Evolutionary conservation across 2,888 invertebrate species (phyloP).

Genomic region (Monopis laevigella): DNA sequence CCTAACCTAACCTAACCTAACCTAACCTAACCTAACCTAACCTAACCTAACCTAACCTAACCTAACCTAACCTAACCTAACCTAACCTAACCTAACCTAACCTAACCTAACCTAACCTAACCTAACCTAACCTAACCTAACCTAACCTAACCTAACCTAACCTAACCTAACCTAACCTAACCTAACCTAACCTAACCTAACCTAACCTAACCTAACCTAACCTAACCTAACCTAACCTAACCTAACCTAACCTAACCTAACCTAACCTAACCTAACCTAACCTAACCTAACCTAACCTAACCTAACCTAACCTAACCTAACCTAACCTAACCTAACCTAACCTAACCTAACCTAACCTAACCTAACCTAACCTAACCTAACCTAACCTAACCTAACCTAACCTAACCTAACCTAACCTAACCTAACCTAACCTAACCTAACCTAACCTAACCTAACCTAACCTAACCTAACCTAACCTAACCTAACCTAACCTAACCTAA

Average conservation of each 20-base stretch:
- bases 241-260: slow-evolving; percentile 16
- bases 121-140: too few species aligned
- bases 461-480: slow-evolving; percentile 14
- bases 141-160: slow-evolving; percentile 13
- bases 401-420: slow-evolving; percentile 10
- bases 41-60: slow-evolving; percentile 16
- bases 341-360: slow-evolving; percentile 12
- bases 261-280: slow-evolving; percentile 17
- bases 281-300: slow-evolving; percentile 16
- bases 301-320: slow-evolving; percentile 11
- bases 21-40: slow-evolving; percentile 15
- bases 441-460: slow-evolving; percentile 16
- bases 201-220: slow-evolving; percentile 13
- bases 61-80: slow-evolving; percentile 19
- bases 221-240: slow-evolving; percentile 14
- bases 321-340: slow-evolving; percentile 6
- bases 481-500: slow-evolving; percentile 12
- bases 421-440: too few species aligned
- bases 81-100: slow-evolving; percentile 18
- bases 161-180: slow-evolving; percentile 11
- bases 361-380: slow-evolving; percentile 11
- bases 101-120: slow-evolving; percentile 19
- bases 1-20: slow-evolving; percentile 17
- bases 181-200: too few species aligned
- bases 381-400: slow-evolving; percentile 10